Evolutionary conservation across 1,140 invertebrate species (phyloP), one percentile per base, ranked within the genome.

Genomic region (Drosophila prosaltans): DNA sequence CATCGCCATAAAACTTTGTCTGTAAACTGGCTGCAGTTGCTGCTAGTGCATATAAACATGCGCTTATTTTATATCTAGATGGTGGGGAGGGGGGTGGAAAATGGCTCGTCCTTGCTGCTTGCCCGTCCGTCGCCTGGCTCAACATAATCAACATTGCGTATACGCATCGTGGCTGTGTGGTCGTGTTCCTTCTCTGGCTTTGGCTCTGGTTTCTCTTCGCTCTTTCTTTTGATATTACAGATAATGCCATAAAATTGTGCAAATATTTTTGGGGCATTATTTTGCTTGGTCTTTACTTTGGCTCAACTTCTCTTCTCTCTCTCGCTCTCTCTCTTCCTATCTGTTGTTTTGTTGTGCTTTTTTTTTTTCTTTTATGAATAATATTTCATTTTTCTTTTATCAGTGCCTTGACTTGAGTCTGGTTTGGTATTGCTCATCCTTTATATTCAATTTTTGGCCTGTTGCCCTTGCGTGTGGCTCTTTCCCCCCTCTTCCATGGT

Each of bases 31-130:
- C 57, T 77, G 73, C 71, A 67, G 61, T 69, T 72, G 72, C 65
- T 68, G 3, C 64, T 32, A 1, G 41, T 45, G 67, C 68, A 71
- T 82, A 83, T 72, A 79, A 83, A 83, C 80, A 83, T 79, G 75
- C 72, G 80, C 76, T 83, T 83, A 83, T 82, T 79, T 83, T 74
- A 68, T 84, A 84, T 84, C 81, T 80, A 80, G 81, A 80, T 84
- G 45, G 58, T n/a, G 28, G 30, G 16, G 16, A 16, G 16, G 16
- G 16, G 16, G 16, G 16, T 16, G 16, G 54, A 7, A 41, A 59
- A 21, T 28, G 10, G 11, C 36, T 66, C 57, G 54, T 48, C 24
- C 39, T 28, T 60, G 57, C 48, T 48, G 57, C 54, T 28, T 51
- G 48, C 69, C 60, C 66, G 32, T 26, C 40, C 59, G 72, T 51